These are phyloP conservation scores for Diprion similis DNA, from an alignment of 1,140 invertebrate genomes.

Conservation along the genomic window DNA sequence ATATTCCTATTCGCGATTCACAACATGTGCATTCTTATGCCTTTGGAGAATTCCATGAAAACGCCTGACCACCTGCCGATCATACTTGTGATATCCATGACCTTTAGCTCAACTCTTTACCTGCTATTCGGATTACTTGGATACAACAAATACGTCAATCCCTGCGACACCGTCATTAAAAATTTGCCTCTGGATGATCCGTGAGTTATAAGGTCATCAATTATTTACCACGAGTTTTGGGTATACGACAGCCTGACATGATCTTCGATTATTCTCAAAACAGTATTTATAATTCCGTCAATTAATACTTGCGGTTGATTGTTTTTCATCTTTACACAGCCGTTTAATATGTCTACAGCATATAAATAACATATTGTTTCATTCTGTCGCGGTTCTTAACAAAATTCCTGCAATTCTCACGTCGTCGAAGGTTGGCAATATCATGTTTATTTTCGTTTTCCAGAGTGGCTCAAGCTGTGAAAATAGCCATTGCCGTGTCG, in stretches of 20 bases:
- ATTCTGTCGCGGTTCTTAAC: too few relatives aligned
- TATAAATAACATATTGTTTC: too few relatives aligned
- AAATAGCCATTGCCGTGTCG: constrained; percentile 37
- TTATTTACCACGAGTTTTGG: too few relatives aligned
- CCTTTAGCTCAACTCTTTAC: constrained; percentile 58
- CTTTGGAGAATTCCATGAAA: constrained; percentile 66
- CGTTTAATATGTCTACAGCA: too few relatives aligned
- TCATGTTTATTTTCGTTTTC: constrained; percentile 2
- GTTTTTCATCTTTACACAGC: too few relatives aligned
- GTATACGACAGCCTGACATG: neutral
- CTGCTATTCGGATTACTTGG: constrained; percentile 65
- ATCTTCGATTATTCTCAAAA: neutral
- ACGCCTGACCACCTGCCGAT: constrained; percentile 56
- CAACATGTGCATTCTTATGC: constrained; percentile 63
- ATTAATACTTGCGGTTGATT: too few relatives aligned
- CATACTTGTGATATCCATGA: constrained; percentile 60
- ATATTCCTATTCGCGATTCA: constrained; percentile 67
- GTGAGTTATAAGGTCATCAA: constrained; percentile 35
- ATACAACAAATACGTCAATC: constrained; percentile 63
- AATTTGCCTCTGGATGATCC: constrained; percentile 52
- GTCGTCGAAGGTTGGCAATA: too few relatives aligned
- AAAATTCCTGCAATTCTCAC: too few relatives aligned
- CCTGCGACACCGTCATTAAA: constrained; percentile 58
- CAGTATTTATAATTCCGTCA: too few relatives aligned
- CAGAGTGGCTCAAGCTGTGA: constrained; percentile 37